phyloP scores from a whole-genome alignment of 1,140 invertebrate genomes.

The Diabrotica undecimpunctata region DNA sequence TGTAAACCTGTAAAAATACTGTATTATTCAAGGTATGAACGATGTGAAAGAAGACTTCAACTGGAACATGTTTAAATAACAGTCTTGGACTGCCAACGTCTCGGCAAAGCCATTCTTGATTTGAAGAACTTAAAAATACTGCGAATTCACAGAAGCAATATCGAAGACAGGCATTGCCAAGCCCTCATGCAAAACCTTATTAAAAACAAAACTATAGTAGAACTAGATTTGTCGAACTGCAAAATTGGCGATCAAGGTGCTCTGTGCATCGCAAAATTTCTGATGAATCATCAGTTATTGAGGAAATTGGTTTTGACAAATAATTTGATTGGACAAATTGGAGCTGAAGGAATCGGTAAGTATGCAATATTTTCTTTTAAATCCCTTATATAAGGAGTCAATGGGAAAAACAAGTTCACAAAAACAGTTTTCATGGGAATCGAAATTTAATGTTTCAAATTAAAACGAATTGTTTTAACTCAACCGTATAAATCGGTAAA shows the following conservation, averaged over 20 bases:
- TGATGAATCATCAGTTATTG: slow-evolving; percentile 34
- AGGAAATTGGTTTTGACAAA: slow-evolving; percentile 39
- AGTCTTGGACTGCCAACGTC: slow-evolving; percentile 33
- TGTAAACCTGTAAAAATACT: no score
- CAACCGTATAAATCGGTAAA: no score
- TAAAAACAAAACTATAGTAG: slow-evolving; percentile 35
- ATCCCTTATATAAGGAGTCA: no score
- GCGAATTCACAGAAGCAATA: slow-evolving; percentile 36
- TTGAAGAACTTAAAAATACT: slow-evolving; percentile 37
- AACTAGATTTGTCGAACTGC: slow-evolving; percentile 45
- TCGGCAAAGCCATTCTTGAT: slow-evolving; percentile 38
- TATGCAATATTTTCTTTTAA: background rate
- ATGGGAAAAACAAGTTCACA: no score
- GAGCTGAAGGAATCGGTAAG: slow-evolving; percentile 32
- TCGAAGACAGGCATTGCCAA: slow-evolving; percentile 40
- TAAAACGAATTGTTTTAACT: no score
- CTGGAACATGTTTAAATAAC: slow-evolving; percentile 43
- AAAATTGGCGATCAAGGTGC: slow-evolving; percentile 43
- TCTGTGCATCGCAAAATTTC: slow-evolving; percentile 41
- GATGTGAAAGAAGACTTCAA: slow-evolving; percentile 36
- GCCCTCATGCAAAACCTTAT: slow-evolving; percentile 40
- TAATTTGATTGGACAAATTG: slow-evolving; percentile 40
- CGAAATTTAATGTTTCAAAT: no score
- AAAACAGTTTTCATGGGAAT: no score
- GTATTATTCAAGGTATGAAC: slow-evolving; percentile 30